Evolutionary conservation across 1,140 invertebrate genomes (phyloP).

Genomic region (Scaptodrosophila lebanonensis): DNA sequence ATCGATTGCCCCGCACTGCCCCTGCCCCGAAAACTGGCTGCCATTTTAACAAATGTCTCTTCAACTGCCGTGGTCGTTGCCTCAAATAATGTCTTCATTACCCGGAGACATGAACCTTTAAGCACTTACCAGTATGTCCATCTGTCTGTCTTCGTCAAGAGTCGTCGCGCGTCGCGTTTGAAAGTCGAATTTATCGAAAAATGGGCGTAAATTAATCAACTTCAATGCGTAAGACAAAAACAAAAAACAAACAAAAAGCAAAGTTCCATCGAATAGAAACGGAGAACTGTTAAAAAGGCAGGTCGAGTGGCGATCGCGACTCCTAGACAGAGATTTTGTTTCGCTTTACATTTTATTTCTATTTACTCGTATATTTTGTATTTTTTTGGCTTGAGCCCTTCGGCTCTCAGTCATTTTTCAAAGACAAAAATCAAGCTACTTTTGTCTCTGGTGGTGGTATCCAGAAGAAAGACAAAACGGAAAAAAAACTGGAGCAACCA

Average conservation of each 20-base stretch:
- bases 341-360: conserved; percentile 8
- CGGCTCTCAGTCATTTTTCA: conserved; percentile 48
- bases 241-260: conserved; percentile 21
- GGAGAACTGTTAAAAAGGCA: neutral
- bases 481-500: conserved; percentile 41
- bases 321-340: conserved; percentile 13
- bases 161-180: conserved; percentile 23
- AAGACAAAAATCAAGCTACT: neutral
- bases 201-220: conserved; percentile 55
- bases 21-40: too few relatives aligned
- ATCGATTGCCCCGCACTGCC: too few relatives aligned
- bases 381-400: too few relatives aligned
- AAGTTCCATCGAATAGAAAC: conserved; percentile 26
- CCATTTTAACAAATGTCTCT: too few relatives aligned
- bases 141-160: too few relatives aligned
- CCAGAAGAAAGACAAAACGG: neutral
- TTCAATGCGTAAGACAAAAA: conserved; percentile 33
- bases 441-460: conserved; percentile 5
- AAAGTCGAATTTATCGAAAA: conserved; percentile 42
- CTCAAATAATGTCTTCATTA: conserved; percentile 68
- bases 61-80: conserved; percentile 11
- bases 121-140: too few relatives aligned
- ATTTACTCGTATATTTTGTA: too few relatives aligned
- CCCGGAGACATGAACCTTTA: conserved; percentile 2
- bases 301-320: too few relatives aligned